Percentiles rank a stretch among this genome's conserved stretches.
These are phyloP conservation scores for Oreochromis mossambicus DNA, from an alignment of 2,797 vertebrate species.

Conservation along the genomic window DNA sequence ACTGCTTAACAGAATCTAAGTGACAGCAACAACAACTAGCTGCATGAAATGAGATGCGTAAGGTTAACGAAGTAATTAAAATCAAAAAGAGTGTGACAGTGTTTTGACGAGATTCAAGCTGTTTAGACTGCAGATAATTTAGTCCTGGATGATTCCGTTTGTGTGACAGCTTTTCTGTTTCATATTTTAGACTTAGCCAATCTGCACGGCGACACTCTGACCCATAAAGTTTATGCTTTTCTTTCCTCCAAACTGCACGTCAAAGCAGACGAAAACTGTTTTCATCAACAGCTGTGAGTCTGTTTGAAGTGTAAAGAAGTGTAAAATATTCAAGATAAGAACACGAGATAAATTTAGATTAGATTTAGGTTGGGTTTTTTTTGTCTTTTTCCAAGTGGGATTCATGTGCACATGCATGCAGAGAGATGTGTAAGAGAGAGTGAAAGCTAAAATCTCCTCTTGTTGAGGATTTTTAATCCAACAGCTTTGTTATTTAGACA, in stretches of 20 bases:
- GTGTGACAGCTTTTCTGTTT: not conserved
- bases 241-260: not conserved
- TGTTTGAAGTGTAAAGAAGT: not conserved
- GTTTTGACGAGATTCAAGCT: not conserved
- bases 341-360: not conserved
- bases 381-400: not conserved
- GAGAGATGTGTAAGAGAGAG: not conserved
- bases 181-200: not conserved
- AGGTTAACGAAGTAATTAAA: constrained; percentile 32
- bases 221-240: not conserved
- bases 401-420: not conserved
- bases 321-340: not conserved
- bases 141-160: not conserved
- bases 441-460: not conserved
- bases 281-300: not conserved
- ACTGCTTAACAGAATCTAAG: not conserved
- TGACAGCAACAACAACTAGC: not conserved
- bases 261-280: not conserved
- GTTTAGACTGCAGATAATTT: constrained; percentile 6
- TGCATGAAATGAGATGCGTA: not conserved
- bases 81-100: not conserved
- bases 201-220: not conserved
- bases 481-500: not conserved
- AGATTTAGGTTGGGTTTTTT: not conserved
- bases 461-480: not conserved